A percentile compares a stretch with the other conserved stretches of the same genome.
phyloP scores from a whole-genome alignment of 2,888 invertebrate species.

The Chaetoderma sp. region DNA sequence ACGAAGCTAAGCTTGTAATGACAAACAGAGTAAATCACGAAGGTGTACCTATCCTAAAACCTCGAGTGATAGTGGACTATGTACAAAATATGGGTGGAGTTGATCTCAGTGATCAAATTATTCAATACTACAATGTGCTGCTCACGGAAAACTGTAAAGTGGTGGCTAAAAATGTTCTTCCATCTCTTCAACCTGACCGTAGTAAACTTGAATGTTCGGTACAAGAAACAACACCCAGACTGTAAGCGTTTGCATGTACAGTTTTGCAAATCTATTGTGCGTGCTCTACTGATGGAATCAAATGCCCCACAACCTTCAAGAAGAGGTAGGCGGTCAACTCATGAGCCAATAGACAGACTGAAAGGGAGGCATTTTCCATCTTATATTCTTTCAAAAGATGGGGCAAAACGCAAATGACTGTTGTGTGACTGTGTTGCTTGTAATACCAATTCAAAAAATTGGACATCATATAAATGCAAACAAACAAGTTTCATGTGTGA shows the following conservation, averaged over 20 bases:
- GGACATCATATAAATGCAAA: not conserved
- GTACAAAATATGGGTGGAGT: slow-evolving; percentile 39
- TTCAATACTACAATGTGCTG: slow-evolving; percentile 25
- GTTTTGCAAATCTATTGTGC: slow-evolving; percentile 11
- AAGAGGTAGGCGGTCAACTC: no score
- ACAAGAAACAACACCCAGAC: slow-evolving; percentile 7
- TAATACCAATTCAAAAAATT: not conserved
- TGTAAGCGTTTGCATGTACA: no score
- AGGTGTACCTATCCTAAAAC: slow-evolving; percentile 20
- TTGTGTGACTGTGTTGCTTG: slow-evolving; percentile 16
- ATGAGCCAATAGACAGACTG: slow-evolving; percentile 14
- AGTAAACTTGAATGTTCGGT: slow-evolving; percentile 29
- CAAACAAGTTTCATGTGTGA: slow-evolving; percentile 14
- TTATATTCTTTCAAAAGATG: slow-evolving; percentile 2
- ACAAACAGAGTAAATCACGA: slow-evolving; percentile 21
- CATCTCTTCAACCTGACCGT: slow-evolving; percentile 24
- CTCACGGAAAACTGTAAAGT: slow-evolving; percentile 35
- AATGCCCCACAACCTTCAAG: no score
- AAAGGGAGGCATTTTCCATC: slow-evolving; percentile 13
- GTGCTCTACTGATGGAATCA: no score
- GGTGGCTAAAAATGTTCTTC: slow-evolving; percentile 39
- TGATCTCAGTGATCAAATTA: slow-evolving; percentile 36
- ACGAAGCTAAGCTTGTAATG: slow-evolving; percentile 18
- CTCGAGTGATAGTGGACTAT: slow-evolving; percentile 27
- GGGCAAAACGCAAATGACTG: slow-evolving; percentile 3